Base-by-base conservation (phyloP, 1,140 invertebrate species). In the Dendrolimus punctatus region DNA sequence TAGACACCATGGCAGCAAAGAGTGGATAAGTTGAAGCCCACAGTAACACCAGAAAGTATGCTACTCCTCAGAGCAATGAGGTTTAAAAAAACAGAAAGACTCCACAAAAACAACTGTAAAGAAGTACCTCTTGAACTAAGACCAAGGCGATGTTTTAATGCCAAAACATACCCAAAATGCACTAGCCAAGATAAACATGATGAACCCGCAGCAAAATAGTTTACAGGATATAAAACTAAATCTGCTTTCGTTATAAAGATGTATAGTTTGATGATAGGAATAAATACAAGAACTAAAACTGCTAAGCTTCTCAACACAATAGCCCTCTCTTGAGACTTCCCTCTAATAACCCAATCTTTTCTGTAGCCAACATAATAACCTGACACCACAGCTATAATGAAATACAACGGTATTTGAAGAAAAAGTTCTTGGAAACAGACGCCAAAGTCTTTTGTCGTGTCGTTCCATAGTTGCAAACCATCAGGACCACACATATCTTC, bases 391-490 rank as follows among this genome's bases (percentile, higher is more conserved):
- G 93, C 91, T 57, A 96, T 87, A 23, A 95, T 77, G 45, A 90
- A 88, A 58, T 93, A 90, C 40, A 92, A 73, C 37, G 95, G 94
- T 54, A 94, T 88, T 75, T 93, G 89, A 45, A 95, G 87, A 62
- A 90, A 91, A 44, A 95, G 73, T 71, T 94, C 90, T 77, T 95
- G 93, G 73, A 96, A 96, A 76, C 95, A 97, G 46, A 91, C 82
- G 60, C 93, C 91, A 64, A 96, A 88, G 79, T 95, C 93, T 66
- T 91, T 90, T 6, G 88, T 89, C n/a, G 85, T 71, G 9, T 89
- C 78, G 71, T 92, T 90, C 87, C 93, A 92, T 2, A 92, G 88
- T 51, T 88, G 85, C 39, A 95, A 81, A 7, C 90, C 91, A 23
- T 87, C 87, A 9, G 90, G 87, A 6, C 92, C 92, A 79, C 94